These are phyloP conservation scores for Epinotia brunnichana DNA, from an alignment of 2,888 invertebrate species.

Conservation along the genomic window DNA sequence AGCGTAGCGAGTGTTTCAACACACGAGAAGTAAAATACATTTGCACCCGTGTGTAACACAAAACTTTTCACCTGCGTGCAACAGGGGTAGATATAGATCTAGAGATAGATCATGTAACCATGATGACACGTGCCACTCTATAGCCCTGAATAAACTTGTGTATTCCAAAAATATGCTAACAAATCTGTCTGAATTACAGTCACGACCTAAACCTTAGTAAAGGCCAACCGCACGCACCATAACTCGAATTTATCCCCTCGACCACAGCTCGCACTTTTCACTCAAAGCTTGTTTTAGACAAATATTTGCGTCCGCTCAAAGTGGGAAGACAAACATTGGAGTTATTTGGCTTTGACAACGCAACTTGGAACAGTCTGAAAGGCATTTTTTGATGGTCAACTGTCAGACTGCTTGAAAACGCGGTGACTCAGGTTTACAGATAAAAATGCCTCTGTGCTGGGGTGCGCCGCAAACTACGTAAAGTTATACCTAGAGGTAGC, in stretches of 20 bases:
- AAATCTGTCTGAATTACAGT: not conserved
- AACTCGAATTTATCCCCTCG: conserved; percentile 1
- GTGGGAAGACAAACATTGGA: conserved; percentile 24
- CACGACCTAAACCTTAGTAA: not conserved
- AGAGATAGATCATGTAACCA: no score
- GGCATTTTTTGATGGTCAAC: conserved; percentile 1
- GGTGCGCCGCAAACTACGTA: no score
- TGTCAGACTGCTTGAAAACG: not conserved
- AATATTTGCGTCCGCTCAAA: conserved; percentile 30
- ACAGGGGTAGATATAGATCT: no score
- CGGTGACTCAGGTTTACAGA: not conserved
- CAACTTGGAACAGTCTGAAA: not conserved
- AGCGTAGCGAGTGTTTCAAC: no score
- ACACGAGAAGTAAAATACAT: no score
- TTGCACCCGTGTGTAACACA: no score
- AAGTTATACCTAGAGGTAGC: no score
- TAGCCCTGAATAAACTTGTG: no score
- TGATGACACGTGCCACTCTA: no score
- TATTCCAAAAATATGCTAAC: no score
- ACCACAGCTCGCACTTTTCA: conserved; percentile 21
- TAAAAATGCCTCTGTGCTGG: no score
- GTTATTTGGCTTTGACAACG: conserved; percentile 27
- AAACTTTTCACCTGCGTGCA: no score
- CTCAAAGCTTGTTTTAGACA: conserved; percentile 30
- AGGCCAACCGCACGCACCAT: not conserved